A percentile compares a stretch with the other conserved stretches of the same genome.
Evolutionary conservation across 1,140 invertebrate species (phyloP).

Genomic region (Lordiphosa stackelbergi): DNA sequence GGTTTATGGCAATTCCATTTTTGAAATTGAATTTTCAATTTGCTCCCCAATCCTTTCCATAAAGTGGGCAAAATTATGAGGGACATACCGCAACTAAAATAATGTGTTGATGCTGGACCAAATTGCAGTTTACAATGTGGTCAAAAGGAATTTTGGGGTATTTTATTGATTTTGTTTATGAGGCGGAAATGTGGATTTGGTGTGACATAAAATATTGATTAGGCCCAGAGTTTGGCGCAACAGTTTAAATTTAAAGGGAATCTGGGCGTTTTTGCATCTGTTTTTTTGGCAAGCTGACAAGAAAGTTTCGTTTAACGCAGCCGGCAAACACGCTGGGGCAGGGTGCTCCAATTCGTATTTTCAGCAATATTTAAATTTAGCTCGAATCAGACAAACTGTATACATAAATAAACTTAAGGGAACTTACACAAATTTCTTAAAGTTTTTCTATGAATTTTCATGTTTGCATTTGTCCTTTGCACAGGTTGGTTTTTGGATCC

Average conservation of each 20-base stretch:
- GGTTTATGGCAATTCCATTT: background rate
- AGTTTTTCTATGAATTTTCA: conserved; percentile 4
- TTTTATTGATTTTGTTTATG: conserved; percentile 6
- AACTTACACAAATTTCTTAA: conserved; percentile 11
- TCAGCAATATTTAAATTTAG: conserved; percentile 11
- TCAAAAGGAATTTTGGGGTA: background rate
- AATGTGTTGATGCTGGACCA: conserved; percentile 1
- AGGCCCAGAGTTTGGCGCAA: background rate
- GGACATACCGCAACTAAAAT: conserved; percentile 2
- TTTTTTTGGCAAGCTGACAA: conserved; percentile 10
- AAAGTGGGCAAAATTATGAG: conserved; percentile 3
- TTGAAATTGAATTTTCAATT: conserved; percentile 5
- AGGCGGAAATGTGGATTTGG: background rate
- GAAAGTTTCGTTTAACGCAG: conserved; percentile 2
- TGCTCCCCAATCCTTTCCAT: background rate
- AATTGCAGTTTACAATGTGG: conserved; percentile 12
- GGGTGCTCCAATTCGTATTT: conserved; percentile 12
- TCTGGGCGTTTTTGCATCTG: background rate
- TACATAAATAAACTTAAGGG: background rate
- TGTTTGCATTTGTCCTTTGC: conserved; percentile 7
- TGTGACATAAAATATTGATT: conserved; percentile 6
- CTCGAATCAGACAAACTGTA: background rate
- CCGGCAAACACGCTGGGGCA: conserved; percentile 6
- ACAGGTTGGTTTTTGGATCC: background rate
- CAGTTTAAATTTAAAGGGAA: conserved; percentile 3